phyloP scores from a whole-genome alignment of 2,797 vertebrate genomes.

The Gymnocypris eckloni region DNA sequence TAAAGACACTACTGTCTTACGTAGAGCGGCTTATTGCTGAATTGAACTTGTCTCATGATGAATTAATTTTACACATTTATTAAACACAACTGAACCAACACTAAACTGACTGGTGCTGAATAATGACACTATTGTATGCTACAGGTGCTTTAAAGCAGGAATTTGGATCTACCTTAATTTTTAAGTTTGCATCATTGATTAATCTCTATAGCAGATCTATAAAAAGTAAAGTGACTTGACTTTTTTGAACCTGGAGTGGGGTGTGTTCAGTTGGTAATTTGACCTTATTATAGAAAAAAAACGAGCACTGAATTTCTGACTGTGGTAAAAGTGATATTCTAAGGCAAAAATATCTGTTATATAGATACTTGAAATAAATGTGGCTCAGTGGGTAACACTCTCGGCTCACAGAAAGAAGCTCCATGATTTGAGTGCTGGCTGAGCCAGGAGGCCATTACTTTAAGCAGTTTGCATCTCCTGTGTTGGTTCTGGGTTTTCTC shows the following conservation, averaged over 20 bases:
- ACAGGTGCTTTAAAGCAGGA: no score
- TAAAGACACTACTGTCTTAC: no score
- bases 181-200: no score
- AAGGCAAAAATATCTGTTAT: neutral
- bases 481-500: neutral
- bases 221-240: neutral
- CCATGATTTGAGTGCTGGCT: neutral
- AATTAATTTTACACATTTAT: no score
- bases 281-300: neutral
- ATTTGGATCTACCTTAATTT: no score
- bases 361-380: neutral
- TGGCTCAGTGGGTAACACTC: neutral
- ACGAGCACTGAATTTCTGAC: neutral
- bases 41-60: no score
- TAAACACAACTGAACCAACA: no score
- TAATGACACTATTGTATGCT: no score
- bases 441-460: neutral
- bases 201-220: no score
- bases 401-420: neutral
- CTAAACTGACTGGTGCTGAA: no score
- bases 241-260: neutral
- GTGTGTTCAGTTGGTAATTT: neutral
- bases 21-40: no score
- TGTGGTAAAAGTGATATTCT: neutral
- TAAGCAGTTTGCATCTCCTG: neutral